Conservation (phyloP, 2,888 invertebrate species). For the Caenorhabditis afra region DNA sequence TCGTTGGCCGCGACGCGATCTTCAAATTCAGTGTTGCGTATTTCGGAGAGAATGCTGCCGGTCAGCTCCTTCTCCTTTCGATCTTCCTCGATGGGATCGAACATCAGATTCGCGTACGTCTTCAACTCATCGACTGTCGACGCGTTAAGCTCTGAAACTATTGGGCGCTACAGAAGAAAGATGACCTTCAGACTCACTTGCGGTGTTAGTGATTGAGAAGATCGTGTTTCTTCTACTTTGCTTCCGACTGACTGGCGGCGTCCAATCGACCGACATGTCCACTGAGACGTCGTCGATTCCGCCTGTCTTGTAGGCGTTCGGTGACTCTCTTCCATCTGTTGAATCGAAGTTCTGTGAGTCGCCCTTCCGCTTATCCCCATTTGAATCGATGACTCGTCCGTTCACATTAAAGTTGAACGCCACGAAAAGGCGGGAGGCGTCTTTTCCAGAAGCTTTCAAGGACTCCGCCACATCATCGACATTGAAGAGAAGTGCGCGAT, state of each 20-base stretch:
- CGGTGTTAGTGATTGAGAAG: slow-evolving; percentile 63
- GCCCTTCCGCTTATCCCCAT: slow-evolving; percentile 39
- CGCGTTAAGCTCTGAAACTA: slow-evolving; percentile 55
- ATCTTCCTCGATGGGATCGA: slow-evolving; percentile 74
- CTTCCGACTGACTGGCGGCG: slow-evolving; percentile 70
- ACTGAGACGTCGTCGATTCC: slow-evolving; percentile 72
- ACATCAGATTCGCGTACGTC: slow-evolving; percentile 66
- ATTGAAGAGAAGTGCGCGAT: slow-evolving; percentile 59
- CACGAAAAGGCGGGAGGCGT: slow-evolving; percentile 64
- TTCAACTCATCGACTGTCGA: slow-evolving; percentile 70
- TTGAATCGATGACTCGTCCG: slow-evolving; percentile 39
- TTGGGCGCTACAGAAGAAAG: background rate
- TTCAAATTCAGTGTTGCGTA: slow-evolving; percentile 66
- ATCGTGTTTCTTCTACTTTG: slow-evolving; percentile 73
- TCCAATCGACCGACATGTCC: slow-evolving; percentile 76
- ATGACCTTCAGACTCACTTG: slow-evolving; percentile 61
- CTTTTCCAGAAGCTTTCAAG: slow-evolving; percentile 73
- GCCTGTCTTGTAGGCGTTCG: slow-evolving; percentile 50
- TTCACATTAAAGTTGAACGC: slow-evolving; percentile 57
- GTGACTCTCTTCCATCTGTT: slow-evolving; percentile 58
- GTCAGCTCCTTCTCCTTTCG: slow-evolving; percentile 70
- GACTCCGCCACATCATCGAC: slow-evolving; percentile 67
- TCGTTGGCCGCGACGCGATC: slow-evolving; percentile 59
- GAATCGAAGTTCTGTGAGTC: slow-evolving; percentile 31
- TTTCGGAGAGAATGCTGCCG: slow-evolving; percentile 59